Base-by-base conservation (phyloP, 2,888 invertebrate species). In the Argyresthia goedartella region DNA sequence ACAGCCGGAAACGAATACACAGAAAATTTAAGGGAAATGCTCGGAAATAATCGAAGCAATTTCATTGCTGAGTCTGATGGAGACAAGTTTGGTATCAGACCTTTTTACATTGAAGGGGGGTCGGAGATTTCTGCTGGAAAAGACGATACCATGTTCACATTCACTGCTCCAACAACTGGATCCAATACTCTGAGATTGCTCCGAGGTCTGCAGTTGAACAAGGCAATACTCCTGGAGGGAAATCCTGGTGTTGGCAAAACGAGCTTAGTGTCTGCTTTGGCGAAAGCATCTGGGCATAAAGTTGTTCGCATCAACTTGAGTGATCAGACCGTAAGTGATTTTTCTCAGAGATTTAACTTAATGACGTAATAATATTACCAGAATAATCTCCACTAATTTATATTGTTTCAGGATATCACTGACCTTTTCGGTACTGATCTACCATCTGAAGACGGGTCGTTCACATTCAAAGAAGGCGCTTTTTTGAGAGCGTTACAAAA, bases 161-260 rank as follows among this genome's bases (percentile, higher is more conserved):
- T 96, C 63, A 88, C 91, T 51, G 93, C 94, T 0, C 93, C 93
- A 0, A 95, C 94, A 0, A 94, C 95, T 0, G 90, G 91, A 49
- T 85, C 89, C 16, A 99, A 99, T 78, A 91, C 94, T 0, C 84
- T 95, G 55, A 90, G 97, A 55, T 72, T 99, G 9, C 76, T 99
- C 42, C 89, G 99, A 54, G 98, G 95, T 0, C 85, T 99, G 64
- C 96, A 97, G 66, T 76, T 98, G 54, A 93, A 94, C 56, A 95
- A 97, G 73, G 97, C 99, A 0, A 91, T 99, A 54, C 88, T 99
- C 52, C 79, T 99, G 14, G 99, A 99, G 87, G 99, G 97, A 1
- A 95, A 97, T 63, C 99, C 99, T 3, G 99, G 99, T 1, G 98
- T 99, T 15, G 99, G 99, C 3, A 99, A 99, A 81, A 99, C 99